Evolutionary conservation across 2,797 vertebrate genomes (phyloP).

Genomic region (Hemitrygon akajei): DNA sequence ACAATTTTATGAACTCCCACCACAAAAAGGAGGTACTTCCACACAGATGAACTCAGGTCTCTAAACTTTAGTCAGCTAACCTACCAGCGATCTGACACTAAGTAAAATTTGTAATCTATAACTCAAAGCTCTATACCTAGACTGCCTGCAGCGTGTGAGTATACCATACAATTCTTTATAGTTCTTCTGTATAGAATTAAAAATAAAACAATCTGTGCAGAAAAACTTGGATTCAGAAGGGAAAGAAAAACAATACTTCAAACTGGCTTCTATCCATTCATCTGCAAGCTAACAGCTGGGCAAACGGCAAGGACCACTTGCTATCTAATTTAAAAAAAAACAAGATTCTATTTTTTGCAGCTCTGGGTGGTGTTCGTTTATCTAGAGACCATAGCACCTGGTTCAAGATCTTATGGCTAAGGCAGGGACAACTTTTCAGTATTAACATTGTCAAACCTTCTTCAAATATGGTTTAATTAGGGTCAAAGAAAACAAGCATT

Average conservation of each 20-base stretch:
- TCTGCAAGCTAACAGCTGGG: not conserved
- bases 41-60: not conserved
- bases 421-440: too few species aligned
- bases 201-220: not conserved
- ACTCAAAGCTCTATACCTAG: not conserved
- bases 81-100: not conserved
- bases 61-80: not conserved
- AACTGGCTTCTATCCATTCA: not conserved
- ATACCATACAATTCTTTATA: not conserved
- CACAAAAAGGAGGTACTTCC: not conserved
- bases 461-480: too few species aligned
- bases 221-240: not conserved
- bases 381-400: too few species aligned
- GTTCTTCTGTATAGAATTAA: not conserved
- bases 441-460: too few species aligned
- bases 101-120: not conserved
- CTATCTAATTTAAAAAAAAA: not conserved
- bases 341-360: not conserved
- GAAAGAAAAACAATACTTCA: not conserved
- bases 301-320: not conserved
- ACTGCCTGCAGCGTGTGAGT: not conserved
- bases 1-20: not conserved
- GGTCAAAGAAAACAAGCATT: too few species aligned
- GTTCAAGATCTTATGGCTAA: too few species aligned
- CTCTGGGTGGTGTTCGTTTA: too few species aligned